Conservation (phyloP, 2,888 invertebrate species). For the Encarsia formosa region DNA sequence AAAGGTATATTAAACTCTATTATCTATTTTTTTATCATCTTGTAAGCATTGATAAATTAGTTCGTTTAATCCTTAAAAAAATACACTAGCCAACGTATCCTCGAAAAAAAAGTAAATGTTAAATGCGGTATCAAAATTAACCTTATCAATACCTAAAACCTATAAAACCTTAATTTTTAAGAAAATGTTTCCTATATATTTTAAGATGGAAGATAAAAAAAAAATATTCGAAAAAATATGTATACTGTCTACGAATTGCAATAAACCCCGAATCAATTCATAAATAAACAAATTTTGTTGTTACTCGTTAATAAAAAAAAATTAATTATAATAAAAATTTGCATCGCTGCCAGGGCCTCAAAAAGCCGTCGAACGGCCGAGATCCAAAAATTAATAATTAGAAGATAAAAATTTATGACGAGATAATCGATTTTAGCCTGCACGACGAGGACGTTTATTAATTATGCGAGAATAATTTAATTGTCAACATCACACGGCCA, state of each 20-base stretch:
- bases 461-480: background rate
- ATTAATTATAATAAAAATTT: background rate
- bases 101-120: background rate
- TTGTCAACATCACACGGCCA: background rate
- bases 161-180: conserved; percentile 1
- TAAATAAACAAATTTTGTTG: background rate
- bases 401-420: conserved; percentile 16
- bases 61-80: background rate
- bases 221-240: background rate
- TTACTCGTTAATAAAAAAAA: background rate
- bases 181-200: conserved; percentile 15
- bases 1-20: too few relatives aligned
- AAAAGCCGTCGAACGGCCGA: conserved; percentile 2
- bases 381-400: conserved; percentile 3
- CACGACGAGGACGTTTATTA: conserved; percentile 5
- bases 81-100: background rate
- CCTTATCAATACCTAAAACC: conserved; percentile 3
- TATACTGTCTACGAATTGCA: conserved; percentile 4
- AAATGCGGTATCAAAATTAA: background rate
- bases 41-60: too few relatives aligned
- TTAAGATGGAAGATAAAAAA: conserved; percentile 4
- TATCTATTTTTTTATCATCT: too few relatives aligned
- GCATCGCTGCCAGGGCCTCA: conserved; percentile 13
- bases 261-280: conserved; percentile 1
- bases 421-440: conserved; percentile 18